Conservation (phyloP, 1,140 invertebrate genomes). For the Drosophila eugracilis region DNA sequence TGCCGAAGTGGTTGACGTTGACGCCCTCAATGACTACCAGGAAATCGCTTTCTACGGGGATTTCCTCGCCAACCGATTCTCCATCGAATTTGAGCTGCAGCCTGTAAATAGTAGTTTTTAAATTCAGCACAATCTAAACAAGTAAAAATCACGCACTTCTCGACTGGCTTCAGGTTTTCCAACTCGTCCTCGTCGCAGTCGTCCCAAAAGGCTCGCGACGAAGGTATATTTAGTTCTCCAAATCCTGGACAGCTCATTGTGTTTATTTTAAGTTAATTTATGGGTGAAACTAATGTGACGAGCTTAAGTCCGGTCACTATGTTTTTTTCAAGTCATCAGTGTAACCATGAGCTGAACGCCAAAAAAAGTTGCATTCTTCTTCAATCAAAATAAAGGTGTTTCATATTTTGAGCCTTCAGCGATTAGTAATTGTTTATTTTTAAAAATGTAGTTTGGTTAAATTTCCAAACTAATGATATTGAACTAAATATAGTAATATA, state of each 20-base stretch:
- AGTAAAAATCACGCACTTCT: conserved; percentile 44
- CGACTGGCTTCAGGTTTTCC: conserved; percentile 43
- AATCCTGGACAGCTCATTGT: conserved; percentile 76
- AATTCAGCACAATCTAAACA: conserved; percentile 8
- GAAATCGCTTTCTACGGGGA: conserved; percentile 52
- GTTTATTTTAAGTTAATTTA: conserved; percentile 12
- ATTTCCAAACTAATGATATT: too few species aligned
- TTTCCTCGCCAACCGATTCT: conserved; percentile 9
- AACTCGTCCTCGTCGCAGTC: conserved; percentile 80
- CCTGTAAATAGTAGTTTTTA: conserved; percentile 14
- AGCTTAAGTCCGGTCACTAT: conserved; percentile 41
- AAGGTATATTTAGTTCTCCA: conserved; percentile 78
- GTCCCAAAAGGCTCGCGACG: conserved; percentile 81
- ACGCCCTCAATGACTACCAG: conserved; percentile 71
- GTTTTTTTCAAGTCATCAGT: conserved; percentile 43
- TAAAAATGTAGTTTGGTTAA: too few species aligned
- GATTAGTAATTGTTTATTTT: too few species aligned
- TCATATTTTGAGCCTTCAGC: too few species aligned
- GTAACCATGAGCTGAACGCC: conserved; percentile 23
- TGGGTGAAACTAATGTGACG: not conserved
- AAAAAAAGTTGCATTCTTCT: not conserved
- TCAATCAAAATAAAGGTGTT: too few species aligned
- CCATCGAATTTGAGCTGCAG: conserved; percentile 49
- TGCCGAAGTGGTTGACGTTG: conserved; percentile 55
- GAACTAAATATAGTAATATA: too few species aligned